Evolutionary conservation across 2,888 invertebrate genomes (phyloP).

Genomic region (Ectemnius continuus): DNA sequence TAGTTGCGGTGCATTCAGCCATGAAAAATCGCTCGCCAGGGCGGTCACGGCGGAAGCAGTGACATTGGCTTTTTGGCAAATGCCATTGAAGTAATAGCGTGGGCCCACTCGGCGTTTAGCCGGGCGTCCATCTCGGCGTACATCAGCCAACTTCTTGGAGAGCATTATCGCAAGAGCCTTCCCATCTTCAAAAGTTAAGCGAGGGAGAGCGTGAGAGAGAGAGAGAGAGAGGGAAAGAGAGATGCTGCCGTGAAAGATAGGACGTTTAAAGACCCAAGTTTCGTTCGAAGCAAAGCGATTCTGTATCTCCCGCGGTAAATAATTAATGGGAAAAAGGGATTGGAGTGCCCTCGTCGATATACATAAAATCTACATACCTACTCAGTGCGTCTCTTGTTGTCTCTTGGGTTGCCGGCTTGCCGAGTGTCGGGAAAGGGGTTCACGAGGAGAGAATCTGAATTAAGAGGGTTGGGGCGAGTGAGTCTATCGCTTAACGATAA

Average conservation of each 20-base stretch:
- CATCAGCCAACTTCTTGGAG: slow-evolving; percentile 37
- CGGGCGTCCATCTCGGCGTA: slow-evolving; percentile 26
- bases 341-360: slow-evolving; percentile 4
- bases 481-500: slow-evolving; percentile 52
- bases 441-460: slow-evolving; percentile 5
- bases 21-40: not conserved
- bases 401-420: not conserved
- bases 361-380: slow-evolving; percentile 5
- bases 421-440: too few relatives aligned
- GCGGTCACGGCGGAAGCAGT: not conserved
- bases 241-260: slow-evolving; percentile 36
- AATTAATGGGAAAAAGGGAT: slow-evolving; percentile 50
- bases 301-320: slow-evolving; percentile 51
- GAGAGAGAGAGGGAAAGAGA: too few relatives aligned
- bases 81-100: slow-evolving; percentile 14
- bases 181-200: slow-evolving; percentile 24
- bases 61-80: slow-evolving; percentile 29
- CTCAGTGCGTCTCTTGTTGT: slow-evolving; percentile 4
- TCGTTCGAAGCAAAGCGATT: slow-evolving; percentile 37
- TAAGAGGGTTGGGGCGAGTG: slow-evolving; percentile 12
- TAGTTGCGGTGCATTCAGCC: not conserved
- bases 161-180: slow-evolving; percentile 40
- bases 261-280: slow-evolving; percentile 42
- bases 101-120: slow-evolving; percentile 20
- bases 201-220: too few relatives aligned